Evolutionary conservation across 2,888 invertebrate species (phyloP), one percentile per base, ranked within the genome.

Genomic region (Coleophora flavipennella): DNA sequence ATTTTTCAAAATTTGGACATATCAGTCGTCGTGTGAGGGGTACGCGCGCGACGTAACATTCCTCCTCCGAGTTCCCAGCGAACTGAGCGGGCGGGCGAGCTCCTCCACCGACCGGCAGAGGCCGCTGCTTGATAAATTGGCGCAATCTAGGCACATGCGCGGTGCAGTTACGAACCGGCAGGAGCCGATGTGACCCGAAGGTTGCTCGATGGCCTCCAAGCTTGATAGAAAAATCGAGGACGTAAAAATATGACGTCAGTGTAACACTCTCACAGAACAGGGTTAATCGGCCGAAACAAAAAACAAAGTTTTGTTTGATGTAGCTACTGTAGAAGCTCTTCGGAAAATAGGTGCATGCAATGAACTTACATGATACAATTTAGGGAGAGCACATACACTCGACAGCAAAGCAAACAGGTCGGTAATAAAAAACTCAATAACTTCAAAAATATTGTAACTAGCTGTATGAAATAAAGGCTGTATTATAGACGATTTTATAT

Each of bases 131-230:
- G 65, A 70, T 63, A 76, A 83, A 84, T 83, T 83, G 83, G 83
- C 83, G 83, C 83, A 84, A 80, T 78, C 78, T 71, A 50, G 49
- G 63, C 83, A 81, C 83, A 81, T 77, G 83, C 83, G 83, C 67
- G 41, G 42, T 61, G 61, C 62, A 70, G 62, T 66, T 58, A 65
- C 68, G 65, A 70, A 64, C 75, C 73, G 76, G 74, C 74, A 69
- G 71, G 67, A 68, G 59, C 68, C 72, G 69, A 73, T 66, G 64
- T 67, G 77, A 70, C 72, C 72, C 74, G 68, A 74, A 71, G 69
- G 71, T 74, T n/a, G n/a, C n/a, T n/a, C n/a, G n/a, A n/a, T n/a
- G n/a, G n/a, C n/a, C n/a, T n/a, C 74, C 73, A 67, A 63, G 74
- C 67, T 68, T 75, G 73, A 76, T 77, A 76, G 71, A 72, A 79